phyloP scores from a whole-genome alignment of 2,797 vertebrate genomes.

The Artibeus jamaicensis region DNA sequence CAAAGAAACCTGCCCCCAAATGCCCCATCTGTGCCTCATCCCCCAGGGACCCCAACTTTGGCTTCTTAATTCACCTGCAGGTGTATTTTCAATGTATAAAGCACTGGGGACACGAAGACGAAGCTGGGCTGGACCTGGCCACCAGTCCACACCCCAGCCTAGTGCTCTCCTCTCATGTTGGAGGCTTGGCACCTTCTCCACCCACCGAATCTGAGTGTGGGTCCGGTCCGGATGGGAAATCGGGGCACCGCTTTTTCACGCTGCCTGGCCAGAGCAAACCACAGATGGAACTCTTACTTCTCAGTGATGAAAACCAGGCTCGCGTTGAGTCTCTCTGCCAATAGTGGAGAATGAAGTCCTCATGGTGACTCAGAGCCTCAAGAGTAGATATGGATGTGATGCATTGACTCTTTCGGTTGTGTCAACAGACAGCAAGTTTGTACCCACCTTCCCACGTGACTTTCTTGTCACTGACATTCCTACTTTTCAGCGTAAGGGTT shows the following conservation, averaged over 20 bases:
- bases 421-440: neutral
- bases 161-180: too few species aligned
- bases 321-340: neutral
- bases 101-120: neutral
- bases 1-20: rapidly evolving
- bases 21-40: neutral
- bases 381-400: neutral
- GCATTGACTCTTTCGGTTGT: neutral
- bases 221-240: too few species aligned
- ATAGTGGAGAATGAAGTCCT: neutral
- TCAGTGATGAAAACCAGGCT: neutral
- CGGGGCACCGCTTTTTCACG: neutral
- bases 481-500: neutral
- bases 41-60: neutral
- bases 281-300: neutral
- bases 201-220: neutral
- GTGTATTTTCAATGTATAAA: neutral
- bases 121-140: neutral
- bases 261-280: neutral
- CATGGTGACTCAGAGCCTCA: neutral
- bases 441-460: neutral
- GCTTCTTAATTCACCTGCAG: neutral
- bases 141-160: neutral
- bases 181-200: neutral
- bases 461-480: neutral